Percentiles rank a stretch among this genome's conserved stretches.
phyloP scores from a whole-genome alignment of 2,797 vertebrate genomes.

The Sebastes matsubarae region DNA sequence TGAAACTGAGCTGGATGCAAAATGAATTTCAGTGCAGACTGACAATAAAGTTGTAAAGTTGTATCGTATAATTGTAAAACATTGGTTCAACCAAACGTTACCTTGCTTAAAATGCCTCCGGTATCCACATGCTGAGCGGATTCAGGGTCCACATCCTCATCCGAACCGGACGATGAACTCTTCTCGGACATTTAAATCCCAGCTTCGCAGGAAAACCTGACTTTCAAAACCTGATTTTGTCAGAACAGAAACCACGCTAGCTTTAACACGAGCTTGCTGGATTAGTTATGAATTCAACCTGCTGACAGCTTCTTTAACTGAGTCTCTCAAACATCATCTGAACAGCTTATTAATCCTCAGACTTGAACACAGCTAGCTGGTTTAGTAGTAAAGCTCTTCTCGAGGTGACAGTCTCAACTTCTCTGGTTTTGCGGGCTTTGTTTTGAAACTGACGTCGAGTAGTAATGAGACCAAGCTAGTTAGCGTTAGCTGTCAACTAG shows the following conservation, averaged over 20 bases:
- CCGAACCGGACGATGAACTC: conserved; percentile 94
- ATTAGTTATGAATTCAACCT: not conserved
- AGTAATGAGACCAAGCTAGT: conserved; percentile 69
- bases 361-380: not conserved
- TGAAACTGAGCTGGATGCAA: too few relatives aligned
- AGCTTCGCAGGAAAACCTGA: conserved; percentile 15
- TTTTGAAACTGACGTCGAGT: conserved; percentile 76
- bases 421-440: conserved; percentile 68
- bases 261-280: not conserved
- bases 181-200: conserved; percentile 92
- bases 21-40: too few relatives aligned
- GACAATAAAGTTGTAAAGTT: too few relatives aligned
- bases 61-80: too few relatives aligned
- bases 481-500: conserved; percentile 78
- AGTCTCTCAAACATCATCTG: not conserved
- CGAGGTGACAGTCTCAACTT: conserved; percentile 50
- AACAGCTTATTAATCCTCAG: not conserved
- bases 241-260: not conserved
- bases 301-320: conserved; percentile 13
- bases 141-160: conserved; percentile 96
- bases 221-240: not conserved
- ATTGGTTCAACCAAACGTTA: conserved; percentile 55
- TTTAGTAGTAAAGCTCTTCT: not conserved
- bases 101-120: conserved; percentile 94
- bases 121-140: conserved; percentile 90